Conservation (phyloP, 2,797 vertebrate species). For the Spatula clypeata region DNA sequence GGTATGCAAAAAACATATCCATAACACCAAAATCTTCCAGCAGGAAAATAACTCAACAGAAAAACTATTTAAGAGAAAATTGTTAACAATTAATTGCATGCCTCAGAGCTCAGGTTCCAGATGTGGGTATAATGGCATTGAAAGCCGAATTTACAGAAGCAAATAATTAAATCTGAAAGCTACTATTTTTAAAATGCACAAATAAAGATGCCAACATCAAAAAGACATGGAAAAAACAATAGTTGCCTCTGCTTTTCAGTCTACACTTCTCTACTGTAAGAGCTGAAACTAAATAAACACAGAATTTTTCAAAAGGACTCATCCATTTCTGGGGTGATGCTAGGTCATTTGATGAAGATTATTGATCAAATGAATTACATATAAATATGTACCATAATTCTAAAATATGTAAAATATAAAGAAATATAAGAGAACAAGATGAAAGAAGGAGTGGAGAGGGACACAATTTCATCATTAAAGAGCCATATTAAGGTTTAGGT, state of each 20-base stretch:
- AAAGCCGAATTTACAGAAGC: not conserved
- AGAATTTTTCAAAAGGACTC: not conserved
- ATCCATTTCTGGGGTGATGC: not conserved
- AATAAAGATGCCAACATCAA: not conserved
- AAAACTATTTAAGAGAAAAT: not conserved
- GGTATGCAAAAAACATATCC: not conserved
- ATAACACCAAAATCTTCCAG: not conserved
- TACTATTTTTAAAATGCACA: not conserved
- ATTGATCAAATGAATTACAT: not conserved
- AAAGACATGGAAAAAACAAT: not conserved
- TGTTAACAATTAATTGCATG: not conserved
- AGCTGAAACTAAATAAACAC: not conserved
- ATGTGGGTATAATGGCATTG: not conserved
- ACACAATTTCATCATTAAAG: not conserved
- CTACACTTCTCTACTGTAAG: not conserved
- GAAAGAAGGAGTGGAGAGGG: not conserved
- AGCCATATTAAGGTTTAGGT: not conserved
- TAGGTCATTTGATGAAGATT: not conserved
- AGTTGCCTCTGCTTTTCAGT: not conserved
- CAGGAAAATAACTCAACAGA: not conserved
- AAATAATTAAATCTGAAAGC: constrained; percentile 8
- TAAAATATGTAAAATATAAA: not conserved
- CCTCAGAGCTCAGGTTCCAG: not conserved
- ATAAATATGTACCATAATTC: not conserved
- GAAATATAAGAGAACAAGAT: not conserved